Percentiles rank a stretch among this genome's conserved stretches.
Conservation (phyloP, 2,113 vertebrate genomes). For the Lates calcarifer region DNA sequence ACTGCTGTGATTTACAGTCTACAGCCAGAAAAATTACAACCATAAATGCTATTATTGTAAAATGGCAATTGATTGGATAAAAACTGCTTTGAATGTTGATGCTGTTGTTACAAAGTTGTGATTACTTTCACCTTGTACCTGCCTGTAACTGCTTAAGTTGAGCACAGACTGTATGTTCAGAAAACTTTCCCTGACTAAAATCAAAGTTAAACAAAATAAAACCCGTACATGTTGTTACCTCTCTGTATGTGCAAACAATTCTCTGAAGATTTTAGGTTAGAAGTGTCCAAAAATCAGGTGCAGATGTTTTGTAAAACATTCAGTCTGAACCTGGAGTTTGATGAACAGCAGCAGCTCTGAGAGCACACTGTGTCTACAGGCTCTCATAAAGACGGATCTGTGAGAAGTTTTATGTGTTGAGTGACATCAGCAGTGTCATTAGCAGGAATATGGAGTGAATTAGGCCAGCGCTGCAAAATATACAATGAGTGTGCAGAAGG, state of each 20-base stretch:
- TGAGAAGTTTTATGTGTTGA: constrained; percentile 34
- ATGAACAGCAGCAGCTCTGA: not conserved
- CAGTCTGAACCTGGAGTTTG: constrained; percentile 4
- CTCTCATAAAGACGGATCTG: constrained; percentile 22
- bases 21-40: not conserved
- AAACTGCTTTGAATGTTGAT: not conserved
- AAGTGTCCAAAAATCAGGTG: not conserved
- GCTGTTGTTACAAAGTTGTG: not conserved
- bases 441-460: constrained; percentile 67
- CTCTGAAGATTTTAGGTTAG: constrained; percentile 14
- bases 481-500: constrained; percentile 64
- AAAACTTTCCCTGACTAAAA: not conserved
- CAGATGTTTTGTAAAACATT: not conserved
- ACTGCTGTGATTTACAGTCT: not conserved
- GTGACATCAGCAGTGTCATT: constrained; percentile 68
- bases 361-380: not conserved
- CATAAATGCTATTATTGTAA: not conserved
- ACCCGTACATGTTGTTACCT: not conserved
- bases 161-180: too few relatives aligned
- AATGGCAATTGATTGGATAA: not conserved
- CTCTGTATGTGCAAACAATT: not conserved
- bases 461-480: constrained; percentile 69
- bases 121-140: not conserved
- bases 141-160: not conserved
- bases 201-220: not conserved